phyloP scores from a whole-genome alignment of 2,888 invertebrate species.

The Eudemis profundana region DNA sequence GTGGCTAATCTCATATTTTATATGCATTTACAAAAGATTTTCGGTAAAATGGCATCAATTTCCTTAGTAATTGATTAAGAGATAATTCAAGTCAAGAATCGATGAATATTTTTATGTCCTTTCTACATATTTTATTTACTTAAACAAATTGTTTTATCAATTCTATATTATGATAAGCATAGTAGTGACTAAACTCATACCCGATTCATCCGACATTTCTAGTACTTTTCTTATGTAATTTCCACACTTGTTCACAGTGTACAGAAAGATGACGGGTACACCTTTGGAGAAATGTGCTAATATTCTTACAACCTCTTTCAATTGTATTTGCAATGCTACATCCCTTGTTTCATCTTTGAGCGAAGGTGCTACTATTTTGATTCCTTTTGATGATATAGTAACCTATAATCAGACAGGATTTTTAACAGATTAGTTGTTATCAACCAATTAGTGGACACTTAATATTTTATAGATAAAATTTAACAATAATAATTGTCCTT shows the following conservation, averaged over 20 bases:
- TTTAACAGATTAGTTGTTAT: no score
- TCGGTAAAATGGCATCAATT: no score
- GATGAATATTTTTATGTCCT: no score
- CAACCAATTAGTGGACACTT: no score
- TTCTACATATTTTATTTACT: no score
- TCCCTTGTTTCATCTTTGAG: slow-evolving; percentile 82
- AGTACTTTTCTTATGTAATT: slow-evolving; percentile 88
- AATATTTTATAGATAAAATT: no score
- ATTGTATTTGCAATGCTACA: slow-evolving; percentile 88
- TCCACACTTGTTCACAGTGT: slow-evolving; percentile 89
- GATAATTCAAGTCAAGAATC: no score
- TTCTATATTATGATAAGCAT: slow-evolving; percentile 8
- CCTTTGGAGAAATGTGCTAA: slow-evolving; percentile 91
- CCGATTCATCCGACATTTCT: slow-evolving; percentile 87
- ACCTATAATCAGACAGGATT: slow-evolving; percentile 78
- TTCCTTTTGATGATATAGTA: slow-evolving; percentile 84
- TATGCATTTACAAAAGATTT: no score
- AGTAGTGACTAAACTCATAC: slow-evolving; percentile 52
- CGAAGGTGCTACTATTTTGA: slow-evolving; percentile 86
- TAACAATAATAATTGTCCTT: no score
- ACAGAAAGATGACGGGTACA: slow-evolving; percentile 92
- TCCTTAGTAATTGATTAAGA: no score
- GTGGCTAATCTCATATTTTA: no score
- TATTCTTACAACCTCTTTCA: slow-evolving; percentile 89
- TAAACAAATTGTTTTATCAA: slow-evolving; percentile 21